Percentiles rank a stretch among this genome's conserved stretches.
Evolutionary conservation across 1,140 invertebrate species (phyloP).

Genomic region (Anthonomus grandis): DNA sequence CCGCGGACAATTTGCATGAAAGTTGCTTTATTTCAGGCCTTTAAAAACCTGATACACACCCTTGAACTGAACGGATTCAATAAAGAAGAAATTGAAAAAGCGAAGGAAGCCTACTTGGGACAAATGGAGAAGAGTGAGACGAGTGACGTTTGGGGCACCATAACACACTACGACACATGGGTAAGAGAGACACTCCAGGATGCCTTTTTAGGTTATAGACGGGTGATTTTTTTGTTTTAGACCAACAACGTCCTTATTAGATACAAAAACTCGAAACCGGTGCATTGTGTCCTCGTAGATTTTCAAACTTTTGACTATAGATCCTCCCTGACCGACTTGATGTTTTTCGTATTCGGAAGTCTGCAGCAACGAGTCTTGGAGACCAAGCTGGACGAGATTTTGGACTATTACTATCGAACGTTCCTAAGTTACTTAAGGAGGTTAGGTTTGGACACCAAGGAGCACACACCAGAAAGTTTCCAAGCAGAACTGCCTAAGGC

Average conservation of each 20-base stretch:
- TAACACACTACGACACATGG: slow-evolving; percentile 12
- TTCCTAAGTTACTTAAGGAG: neutral
- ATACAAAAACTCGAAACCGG: slow-evolving; percentile 44
- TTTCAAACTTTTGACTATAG: slow-evolving; percentile 55
- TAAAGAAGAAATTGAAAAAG: neutral
- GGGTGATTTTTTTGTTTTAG: slow-evolving; percentile 43
- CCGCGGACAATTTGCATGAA: too few species aligned
- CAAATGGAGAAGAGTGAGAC: neutral
- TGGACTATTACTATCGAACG: slow-evolving; percentile 8
- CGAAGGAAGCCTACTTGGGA: too few species aligned
- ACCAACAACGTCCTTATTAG: slow-evolving; percentile 56
- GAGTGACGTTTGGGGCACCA: slow-evolving; percentile 1
- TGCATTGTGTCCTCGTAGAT: slow-evolving; percentile 56
- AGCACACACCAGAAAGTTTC: neutral
- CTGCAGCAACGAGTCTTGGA: slow-evolving; percentile 30
- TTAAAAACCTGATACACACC: neutral
- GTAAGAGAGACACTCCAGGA: slow-evolving; percentile 3
- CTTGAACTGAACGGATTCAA: neutral
- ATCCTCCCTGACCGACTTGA: slow-evolving; percentile 52
- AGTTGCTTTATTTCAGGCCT: slow-evolving; percentile 1
- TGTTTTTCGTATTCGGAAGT: slow-evolving; percentile 54
- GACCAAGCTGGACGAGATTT: neutral
- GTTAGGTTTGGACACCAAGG: slow-evolving; percentile 6
- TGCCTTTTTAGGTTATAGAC: slow-evolving; percentile 29
- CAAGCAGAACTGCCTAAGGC: slow-evolving; percentile 1